These are phyloP conservation scores for Rhinichthys osculus DNA, from an alignment of 2,797 vertebrate genomes.

Conservation along the genomic window DNA sequence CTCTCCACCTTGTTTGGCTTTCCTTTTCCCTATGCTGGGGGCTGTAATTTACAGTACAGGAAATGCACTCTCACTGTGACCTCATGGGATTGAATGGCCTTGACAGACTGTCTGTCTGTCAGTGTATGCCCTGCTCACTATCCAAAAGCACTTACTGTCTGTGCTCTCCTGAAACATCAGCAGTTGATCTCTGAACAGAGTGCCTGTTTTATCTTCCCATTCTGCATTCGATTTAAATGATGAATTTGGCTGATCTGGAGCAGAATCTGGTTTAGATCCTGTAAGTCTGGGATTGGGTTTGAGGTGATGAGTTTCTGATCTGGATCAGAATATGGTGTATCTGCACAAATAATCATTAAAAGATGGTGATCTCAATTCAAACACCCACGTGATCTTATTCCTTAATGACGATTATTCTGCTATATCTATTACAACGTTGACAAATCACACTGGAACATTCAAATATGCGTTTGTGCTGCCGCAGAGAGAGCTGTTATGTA, in stretches of 20 bases:
- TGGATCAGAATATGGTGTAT: neutral
- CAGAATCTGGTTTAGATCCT: neutral
- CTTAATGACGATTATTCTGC: neutral
- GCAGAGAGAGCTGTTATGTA: neutral
- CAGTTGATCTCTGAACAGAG: neutral
- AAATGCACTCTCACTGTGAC: conserved; percentile 75
- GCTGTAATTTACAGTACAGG: conserved; percentile 65
- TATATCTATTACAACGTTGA: neutral
- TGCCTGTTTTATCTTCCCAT: neutral
- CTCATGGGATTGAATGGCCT: conserved; percentile 69
- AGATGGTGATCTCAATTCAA: neutral
- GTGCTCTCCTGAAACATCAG: conserved; percentile 19
- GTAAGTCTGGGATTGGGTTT: neutral
- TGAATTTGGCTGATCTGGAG: neutral
- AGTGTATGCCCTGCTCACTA: neutral
- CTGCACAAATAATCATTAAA: neutral
- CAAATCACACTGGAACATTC: no score
- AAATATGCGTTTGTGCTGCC: no score
- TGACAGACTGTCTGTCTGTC: conserved; percentile 61
- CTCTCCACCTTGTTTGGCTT: conserved; percentile 3
- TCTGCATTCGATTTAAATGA: neutral
- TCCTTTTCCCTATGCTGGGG: conserved; percentile 29
- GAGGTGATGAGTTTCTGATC: neutral
- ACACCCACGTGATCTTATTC: neutral
- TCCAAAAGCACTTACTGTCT: conserved; percentile 39